Evolutionary conservation across 2,797 vertebrate genomes (phyloP), one percentile per base, ranked within the genome.

Genomic region (Luscinia megarhynchos): DNA sequence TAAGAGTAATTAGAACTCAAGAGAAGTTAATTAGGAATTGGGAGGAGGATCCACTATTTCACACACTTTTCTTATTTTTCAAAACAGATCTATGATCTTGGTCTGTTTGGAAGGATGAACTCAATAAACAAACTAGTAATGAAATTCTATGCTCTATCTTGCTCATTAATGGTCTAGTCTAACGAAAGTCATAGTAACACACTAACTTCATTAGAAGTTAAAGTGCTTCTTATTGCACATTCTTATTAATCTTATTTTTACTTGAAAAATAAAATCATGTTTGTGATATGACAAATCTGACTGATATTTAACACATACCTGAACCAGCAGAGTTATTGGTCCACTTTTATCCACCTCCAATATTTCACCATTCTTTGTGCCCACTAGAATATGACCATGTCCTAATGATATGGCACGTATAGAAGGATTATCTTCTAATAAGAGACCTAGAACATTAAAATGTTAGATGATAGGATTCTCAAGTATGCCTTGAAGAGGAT

Each of bases 351-450:
- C 99, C 87, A 99, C 99, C 95, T 99, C 99, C 95, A 99, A 78
- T 97, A 99, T 99, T 98, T 99, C 99, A 40, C 99, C 99, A 29
- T 99, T 99, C 97, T 99, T 99, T 76, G 99, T 99, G 84, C 99
- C 99, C 95, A 99, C 99, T 82, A 99, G 98, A 97, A 99, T 99
- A 98, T 99, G 98, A 94, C 99, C 99, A 50, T 99, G 99, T 96
- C 99, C 99, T 96, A 99, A 97, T 3, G 99, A 99, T 98, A 99
- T 99, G 98, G 99, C 99, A 98, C 99, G 99, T 97, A 99, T 99
- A 87, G 99, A 99, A 58, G 99, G 99, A 96, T 99, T 99, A 97
- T 99, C 99, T 98, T 99, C 99, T 95, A 99, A 96, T 66, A 99
- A 98, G 94, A 99, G 98, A 97, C 99, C 99, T 99, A 97, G 51